Evolutionary conservation across 2,113 vertebrate genomes (phyloP), one percentile per base, ranked within the genome.

Genomic region (Trichechus manatus): DNA sequence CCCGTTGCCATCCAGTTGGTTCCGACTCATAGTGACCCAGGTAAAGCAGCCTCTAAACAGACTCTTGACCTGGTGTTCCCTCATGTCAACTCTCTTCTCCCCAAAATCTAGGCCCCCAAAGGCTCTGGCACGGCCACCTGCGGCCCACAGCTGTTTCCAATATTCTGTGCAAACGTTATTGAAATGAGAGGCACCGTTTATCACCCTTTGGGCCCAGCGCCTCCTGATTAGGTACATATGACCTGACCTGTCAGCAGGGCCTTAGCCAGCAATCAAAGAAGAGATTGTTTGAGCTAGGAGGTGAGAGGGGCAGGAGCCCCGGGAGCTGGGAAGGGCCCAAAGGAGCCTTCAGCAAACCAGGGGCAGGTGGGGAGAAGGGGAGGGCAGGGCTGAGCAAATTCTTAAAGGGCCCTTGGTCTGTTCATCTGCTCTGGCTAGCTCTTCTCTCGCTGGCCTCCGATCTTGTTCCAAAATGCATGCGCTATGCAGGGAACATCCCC

Each of bases 121-220:
- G 83, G 33, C 50, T 61, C 87, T 75, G 61, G 53, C 44, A n/a
- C 5, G 15, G 4, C 23, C 68, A 4, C 59, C 42, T 27, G 42
- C 33, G 61, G 83, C 84, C 59, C 74, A 86, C 96, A 97, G 97
- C 95, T 96, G 96, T 89, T 97, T 96, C 78, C 84, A 97, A 97
- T 97, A 97, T 95, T 96, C 96, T 93, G 88, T 72, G 79, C 87
- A 92, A 94, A 97, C 85, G 91, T 97, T 84, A 97, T 82, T 95
- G 96, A 96, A 92, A 90, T 20, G 80, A 95, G 96, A 92, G 96
- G 85, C 84, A 89, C 53, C 8, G 33, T 96, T 96, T 95, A 94
- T 97, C 95, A 97, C 89, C 79, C 95, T 72, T 53, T 44, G 31
- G 85, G 77, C 93, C 81, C n/a, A 14, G 93, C 42, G 78, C 66